Percentiles rank a stretch among this genome's conserved stretches.
phyloP scores from a whole-genome alignment of 2,888 invertebrate species.

The Apoda limacodes region DNA sequence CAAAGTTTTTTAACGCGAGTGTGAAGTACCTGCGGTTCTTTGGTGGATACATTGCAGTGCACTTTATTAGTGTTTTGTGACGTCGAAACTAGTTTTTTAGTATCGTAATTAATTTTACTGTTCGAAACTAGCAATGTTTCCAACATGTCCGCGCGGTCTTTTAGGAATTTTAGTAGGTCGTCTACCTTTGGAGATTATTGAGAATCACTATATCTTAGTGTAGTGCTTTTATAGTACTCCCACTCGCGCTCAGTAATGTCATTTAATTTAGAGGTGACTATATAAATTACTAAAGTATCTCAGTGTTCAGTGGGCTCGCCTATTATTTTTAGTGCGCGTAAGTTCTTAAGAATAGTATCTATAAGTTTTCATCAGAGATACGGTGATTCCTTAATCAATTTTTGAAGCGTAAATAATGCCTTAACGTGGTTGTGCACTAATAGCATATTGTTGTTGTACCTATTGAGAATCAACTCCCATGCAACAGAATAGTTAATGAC shows the following conservation, averaged over 20 bases:
- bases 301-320: conserved; percentile 11
- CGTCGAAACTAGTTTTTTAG: too few relatives aligned
- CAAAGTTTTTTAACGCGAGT: too few relatives aligned
- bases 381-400: conserved; percentile 7
- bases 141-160: conserved; percentile 5
- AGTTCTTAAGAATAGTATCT: conserved; percentile 7
- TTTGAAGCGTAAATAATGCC: conserved; percentile 4
- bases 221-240: conserved; percentile 3
- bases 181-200: conserved; percentile 6
- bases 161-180: conserved; percentile 9
- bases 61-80: too few relatives aligned
- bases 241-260: conserved; percentile 11
- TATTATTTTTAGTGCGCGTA: conserved; percentile 12
- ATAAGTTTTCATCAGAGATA: conserved; percentile 7
- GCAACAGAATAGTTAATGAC: conserved; percentile 11
- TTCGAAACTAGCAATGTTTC: too few relatives aligned
- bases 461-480: conserved; percentile 8
- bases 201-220: neutral
- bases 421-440: conserved; percentile 9
- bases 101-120: too few relatives aligned
- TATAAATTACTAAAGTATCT: too few relatives aligned
- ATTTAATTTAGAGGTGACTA: too few relatives aligned
- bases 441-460: conserved; percentile 11
- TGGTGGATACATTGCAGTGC: too few relatives aligned
- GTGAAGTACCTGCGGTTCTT: too few relatives aligned